Conservation (phyloP, 2,113 vertebrate species). For the Todiramphus chloris region DNA sequence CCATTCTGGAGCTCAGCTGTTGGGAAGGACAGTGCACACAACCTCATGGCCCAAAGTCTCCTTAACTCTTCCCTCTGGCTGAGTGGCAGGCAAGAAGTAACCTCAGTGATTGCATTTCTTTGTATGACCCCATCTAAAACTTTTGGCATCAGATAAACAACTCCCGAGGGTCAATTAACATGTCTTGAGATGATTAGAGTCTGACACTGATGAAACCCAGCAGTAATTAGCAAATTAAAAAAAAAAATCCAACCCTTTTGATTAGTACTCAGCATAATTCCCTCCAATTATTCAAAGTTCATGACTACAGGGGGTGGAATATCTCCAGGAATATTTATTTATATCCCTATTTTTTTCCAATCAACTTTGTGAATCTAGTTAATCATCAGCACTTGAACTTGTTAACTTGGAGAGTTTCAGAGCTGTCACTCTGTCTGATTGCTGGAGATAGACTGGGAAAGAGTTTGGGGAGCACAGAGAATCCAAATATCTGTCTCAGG, state of each 20-base stretch:
- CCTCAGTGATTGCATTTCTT: slow-evolving; percentile 55
- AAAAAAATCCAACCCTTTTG: slow-evolving; percentile 75
- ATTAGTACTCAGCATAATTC: slow-evolving; percentile 87
- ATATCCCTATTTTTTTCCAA: slow-evolving; percentile 78
- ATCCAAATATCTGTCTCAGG: slow-evolving; percentile 21
- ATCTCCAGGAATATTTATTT: slow-evolving; percentile 86
- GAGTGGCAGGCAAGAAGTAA: slow-evolving; percentile 34
- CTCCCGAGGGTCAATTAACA: slow-evolving; percentile 84
- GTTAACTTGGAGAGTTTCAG: slow-evolving; percentile 61
- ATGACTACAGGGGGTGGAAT: slow-evolving; percentile 83
- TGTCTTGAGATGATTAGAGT: slow-evolving; percentile 84
- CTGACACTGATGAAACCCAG: slow-evolving; percentile 85
- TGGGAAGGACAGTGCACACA: background rate
- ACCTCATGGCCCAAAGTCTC: background rate
- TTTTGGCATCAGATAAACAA: slow-evolving; percentile 67
- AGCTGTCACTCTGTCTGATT: slow-evolving; percentile 70
- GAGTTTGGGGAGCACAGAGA: slow-evolving; percentile 21
- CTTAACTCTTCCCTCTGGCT: background rate
- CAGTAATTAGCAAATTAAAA: slow-evolving; percentile 83
- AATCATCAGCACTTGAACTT: slow-evolving; percentile 74
- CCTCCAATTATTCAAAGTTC: slow-evolving; percentile 88
- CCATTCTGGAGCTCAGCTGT: background rate
- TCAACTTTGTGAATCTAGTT: slow-evolving; percentile 78
- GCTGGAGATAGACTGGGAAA: slow-evolving; percentile 30
- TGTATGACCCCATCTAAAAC: slow-evolving; percentile 62